Evolutionary conservation across 2,888 invertebrate species (phyloP).

Genomic region (Imbricaverruca yamaguchii): DNA sequence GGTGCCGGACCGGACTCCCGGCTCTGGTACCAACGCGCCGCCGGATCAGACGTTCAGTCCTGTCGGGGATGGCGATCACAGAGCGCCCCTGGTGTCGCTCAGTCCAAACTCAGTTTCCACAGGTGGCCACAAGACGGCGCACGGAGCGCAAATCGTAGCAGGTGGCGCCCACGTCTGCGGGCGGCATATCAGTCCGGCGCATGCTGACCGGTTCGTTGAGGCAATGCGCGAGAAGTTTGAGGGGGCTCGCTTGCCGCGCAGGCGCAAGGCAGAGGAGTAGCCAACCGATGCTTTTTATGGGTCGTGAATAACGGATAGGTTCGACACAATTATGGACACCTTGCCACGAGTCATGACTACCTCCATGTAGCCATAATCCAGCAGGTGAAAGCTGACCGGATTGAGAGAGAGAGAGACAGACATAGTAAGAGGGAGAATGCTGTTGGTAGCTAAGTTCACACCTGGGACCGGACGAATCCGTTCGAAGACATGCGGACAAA

Average conservation of each 20-base stretch:
- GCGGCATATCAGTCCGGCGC: neutral
- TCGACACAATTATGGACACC: neutral
- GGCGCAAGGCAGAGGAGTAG: neutral
- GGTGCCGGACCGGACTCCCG: too few species aligned
- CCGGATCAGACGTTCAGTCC: neutral
- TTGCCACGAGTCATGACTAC: neutral
- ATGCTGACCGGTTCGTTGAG: neutral
- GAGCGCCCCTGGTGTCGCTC: too few species aligned
- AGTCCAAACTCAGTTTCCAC: neutral
- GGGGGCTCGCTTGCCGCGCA: neutral
- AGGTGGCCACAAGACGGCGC: neutral
- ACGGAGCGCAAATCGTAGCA: neutral
- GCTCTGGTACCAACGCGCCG: neutral
- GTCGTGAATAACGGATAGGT: neutral
- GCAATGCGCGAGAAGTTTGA: constrained; percentile 11
- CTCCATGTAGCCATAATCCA: neutral
- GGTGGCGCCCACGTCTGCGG: constrained; percentile 1
- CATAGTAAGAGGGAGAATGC: too few species aligned
- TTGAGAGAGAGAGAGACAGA: neutral
- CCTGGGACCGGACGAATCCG: too few species aligned
- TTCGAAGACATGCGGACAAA: too few species aligned
- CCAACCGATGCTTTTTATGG: neutral
- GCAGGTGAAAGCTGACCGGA: neutral
- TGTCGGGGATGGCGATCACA: neutral
- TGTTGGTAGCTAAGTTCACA: too few species aligned